Conservation (phyloP, 2,113 vertebrate genomes). For the Rhynchomys soricoides region DNA sequence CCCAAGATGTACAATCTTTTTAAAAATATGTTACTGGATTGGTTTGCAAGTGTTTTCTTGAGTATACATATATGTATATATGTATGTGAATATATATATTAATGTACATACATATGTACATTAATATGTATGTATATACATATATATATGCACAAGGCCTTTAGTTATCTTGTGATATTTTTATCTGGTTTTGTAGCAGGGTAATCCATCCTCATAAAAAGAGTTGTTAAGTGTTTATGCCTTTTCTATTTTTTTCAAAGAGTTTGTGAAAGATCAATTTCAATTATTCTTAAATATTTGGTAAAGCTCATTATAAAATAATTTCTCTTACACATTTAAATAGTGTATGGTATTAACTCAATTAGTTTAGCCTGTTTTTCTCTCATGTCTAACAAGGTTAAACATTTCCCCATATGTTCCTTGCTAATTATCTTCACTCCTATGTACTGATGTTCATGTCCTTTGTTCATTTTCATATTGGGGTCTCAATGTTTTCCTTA, state of each 20-base stretch:
- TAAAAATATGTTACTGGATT: neutral
- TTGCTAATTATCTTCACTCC: slow-evolving; percentile 69
- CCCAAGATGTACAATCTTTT: neutral
- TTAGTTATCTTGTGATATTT: slow-evolving; percentile 7
- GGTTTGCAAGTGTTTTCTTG: neutral
- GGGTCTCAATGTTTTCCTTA: slow-evolving; percentile 60
- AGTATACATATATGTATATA: too few relatives aligned
- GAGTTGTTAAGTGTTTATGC: neutral
- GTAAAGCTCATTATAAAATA: slow-evolving; percentile 49
- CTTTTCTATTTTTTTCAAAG: slow-evolving; percentile 10
- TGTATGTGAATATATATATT: too few relatives aligned
- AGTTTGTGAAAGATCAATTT: neutral
- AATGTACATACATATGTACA: neutral
- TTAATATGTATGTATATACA: slow-evolving; percentile 1
- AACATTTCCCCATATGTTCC: slow-evolving; percentile 69
- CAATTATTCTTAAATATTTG: slow-evolving; percentile 54
- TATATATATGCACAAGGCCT: neutral
- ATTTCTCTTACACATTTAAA: slow-evolving; percentile 54
- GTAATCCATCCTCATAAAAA: neutral
- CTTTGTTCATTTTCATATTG: slow-evolving; percentile 70
- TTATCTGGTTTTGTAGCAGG: neutral
- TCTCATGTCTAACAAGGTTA: slow-evolving; percentile 66
- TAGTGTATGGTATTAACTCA: slow-evolving; percentile 32
- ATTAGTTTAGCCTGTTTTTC: slow-evolving; percentile 63
- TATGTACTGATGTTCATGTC: slow-evolving; percentile 37